Conservation (phyloP, 2,888 invertebrate genomes). For the Heliothis peltigera region DNA sequence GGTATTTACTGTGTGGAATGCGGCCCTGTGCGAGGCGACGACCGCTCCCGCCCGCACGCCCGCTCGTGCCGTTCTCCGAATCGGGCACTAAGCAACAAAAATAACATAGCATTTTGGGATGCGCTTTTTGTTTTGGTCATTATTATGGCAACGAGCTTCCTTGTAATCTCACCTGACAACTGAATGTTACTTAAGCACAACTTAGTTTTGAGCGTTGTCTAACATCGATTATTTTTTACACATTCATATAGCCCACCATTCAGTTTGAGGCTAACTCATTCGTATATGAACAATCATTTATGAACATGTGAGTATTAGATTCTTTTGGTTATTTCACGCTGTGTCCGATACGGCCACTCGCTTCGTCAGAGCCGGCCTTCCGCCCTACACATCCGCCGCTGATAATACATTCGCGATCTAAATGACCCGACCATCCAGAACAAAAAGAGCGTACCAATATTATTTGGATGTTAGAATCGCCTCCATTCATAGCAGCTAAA, state of each 20-base stretch:
- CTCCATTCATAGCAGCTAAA: background rate
- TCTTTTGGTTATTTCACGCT: slow-evolving; percentile 50
- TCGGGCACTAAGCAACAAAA: slow-evolving; percentile 87
- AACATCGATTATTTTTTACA: background rate
- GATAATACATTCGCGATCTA: slow-evolving; percentile 80
- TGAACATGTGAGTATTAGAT: slow-evolving; percentile 29
- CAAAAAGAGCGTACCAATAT: slow-evolving; percentile 35
- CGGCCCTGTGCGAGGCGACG: slow-evolving; percentile 86
- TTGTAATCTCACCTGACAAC: slow-evolving; percentile 56
- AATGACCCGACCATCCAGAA: slow-evolving; percentile 58
- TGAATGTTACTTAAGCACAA: slow-evolving; percentile 9
- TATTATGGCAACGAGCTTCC: slow-evolving; percentile 74
- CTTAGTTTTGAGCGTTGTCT: slow-evolving; percentile 3
- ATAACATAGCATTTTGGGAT: slow-evolving; percentile 86
- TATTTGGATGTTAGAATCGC: background rate
- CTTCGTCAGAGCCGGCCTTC: slow-evolving; percentile 73
- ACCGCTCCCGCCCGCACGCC: slow-evolving; percentile 86
- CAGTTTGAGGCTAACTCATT: slow-evolving; percentile 1
- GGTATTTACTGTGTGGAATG: slow-evolving; percentile 61
- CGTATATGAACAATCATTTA: slow-evolving; percentile 21
- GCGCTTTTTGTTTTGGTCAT: slow-evolving; percentile 86
- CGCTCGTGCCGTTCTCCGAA: slow-evolving; percentile 84
- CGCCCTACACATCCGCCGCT: slow-evolving; percentile 82
- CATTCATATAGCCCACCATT: background rate
- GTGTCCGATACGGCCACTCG: slow-evolving; percentile 55